phyloP scores from a whole-genome alignment of 1,140 invertebrate species.

The Musca domestica region DNA sequence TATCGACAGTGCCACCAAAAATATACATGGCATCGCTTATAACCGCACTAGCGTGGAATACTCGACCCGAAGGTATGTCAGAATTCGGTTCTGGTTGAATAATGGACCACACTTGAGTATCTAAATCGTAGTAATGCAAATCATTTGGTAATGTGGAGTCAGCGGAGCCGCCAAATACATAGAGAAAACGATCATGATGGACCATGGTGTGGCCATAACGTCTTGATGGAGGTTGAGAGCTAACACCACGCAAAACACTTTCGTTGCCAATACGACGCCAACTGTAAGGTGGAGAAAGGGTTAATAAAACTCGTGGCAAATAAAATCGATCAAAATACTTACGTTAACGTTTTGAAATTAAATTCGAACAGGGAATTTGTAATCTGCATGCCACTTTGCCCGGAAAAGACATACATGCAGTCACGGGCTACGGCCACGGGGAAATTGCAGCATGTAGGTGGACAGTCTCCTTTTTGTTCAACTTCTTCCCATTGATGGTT shows the following conservation, averaged over 20 bases:
- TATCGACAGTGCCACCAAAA: slow-evolving; percentile 93
- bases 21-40: slow-evolving; percentile 92
- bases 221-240: slow-evolving; percentile 84
- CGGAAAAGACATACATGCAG: slow-evolving; percentile 95
- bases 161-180: slow-evolving; percentile 92
- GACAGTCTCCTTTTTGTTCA: slow-evolving; percentile 83
- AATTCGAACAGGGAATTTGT: slow-evolving; percentile 95
- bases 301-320: background rate
- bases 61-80: slow-evolving; percentile 79
- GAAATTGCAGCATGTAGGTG: slow-evolving; percentile 96
- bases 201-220: slow-evolving; percentile 96
- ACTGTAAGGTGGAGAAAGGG: slow-evolving; percentile 56
- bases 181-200: slow-evolving; percentile 83
- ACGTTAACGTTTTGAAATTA: slow-evolving; percentile 82
- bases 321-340: slow-evolving; percentile 47
- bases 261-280: slow-evolving; percentile 93
- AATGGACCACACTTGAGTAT: slow-evolving; percentile 86
- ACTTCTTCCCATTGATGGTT: slow-evolving; percentile 83
- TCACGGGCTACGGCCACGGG: slow-evolving; percentile 89
- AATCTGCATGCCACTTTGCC: slow-evolving; percentile 94
- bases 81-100: slow-evolving; percentile 69
- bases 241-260: slow-evolving; percentile 81
- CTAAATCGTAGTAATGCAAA: slow-evolving; percentile 87
- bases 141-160: slow-evolving; percentile 92
- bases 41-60: slow-evolving; percentile 94